Base-by-base conservation (phyloP, 2,888 invertebrate species). In the Danaus chrysippus region DNA sequence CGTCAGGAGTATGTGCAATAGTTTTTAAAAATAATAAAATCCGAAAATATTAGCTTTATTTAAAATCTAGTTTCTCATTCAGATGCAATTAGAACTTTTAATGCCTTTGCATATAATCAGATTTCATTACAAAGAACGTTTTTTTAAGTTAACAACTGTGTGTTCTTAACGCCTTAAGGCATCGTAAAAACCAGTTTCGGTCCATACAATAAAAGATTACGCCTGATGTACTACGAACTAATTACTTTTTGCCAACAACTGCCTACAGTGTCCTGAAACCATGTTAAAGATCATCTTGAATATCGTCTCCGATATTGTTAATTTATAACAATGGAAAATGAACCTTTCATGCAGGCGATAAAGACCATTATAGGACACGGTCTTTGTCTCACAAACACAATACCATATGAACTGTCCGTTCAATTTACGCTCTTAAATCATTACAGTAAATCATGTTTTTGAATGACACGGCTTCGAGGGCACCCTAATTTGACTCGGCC, bases 281-380 rank as follows among this genome's bases (percentile, higher is more conserved):
- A 58, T 60, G 54, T 60, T 56, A 63, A 63, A 54, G 57, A 59
- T 63, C 56, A 63, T 63, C 63, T 63, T 6, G 15, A 44, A 54
- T 52, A 52, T 42, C 44, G 56, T 55, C 57, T 44, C 54, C 57
- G 56, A 42, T 19, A 46, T 63, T 59, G 17, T 59, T 11, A 11
- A 34, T 5, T 11, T 17, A 9, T 44, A 13, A 17, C 62, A 60
- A 49, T 11, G 34, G 3, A 63, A 60, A 57, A n/a, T 42, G 42
- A 56, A 54, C 63, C 54, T 43, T 63, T 57, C 5, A 0, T 1
- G 8, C n/a, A 19, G 49, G 13, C 6, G 19, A n/a, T 42, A 60
- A 19, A 63, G 57, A 54, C 42, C 34, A 54, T 63, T 57, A 11
- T 19, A 57, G 34, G n/a, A 42, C 19, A 53, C 9, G 10, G 10